Evolutionary conservation across 2,888 invertebrate genomes (phyloP), one percentile per base, ranked within the genome.

Genomic region (Polietes domitor): DNA sequence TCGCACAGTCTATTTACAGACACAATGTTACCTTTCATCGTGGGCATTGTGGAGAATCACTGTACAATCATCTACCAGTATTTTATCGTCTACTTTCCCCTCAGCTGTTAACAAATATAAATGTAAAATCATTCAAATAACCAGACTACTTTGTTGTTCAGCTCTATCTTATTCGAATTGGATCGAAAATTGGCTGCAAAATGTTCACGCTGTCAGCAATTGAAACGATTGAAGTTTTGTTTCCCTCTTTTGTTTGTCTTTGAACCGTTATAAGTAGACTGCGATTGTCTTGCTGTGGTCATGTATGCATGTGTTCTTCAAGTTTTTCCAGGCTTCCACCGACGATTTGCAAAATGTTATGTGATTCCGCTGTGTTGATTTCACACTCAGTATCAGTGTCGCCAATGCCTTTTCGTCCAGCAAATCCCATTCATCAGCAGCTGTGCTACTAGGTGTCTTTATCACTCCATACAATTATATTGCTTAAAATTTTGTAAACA

Each of bases 391-490:
- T 12, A 85, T 82, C 12, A 85, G 85, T 17, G 85, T 83, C 17
- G 86, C 86, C 58, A 85, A 58, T 1, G 85, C 83, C 41, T 85
- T 87, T 47, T 86, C 83, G 72, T 86, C 85, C 21, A 80, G 80
- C 7, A 50, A 37, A 15, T 77, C 74, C 80, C 83, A 83, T 58
- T 79, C 74, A n/a, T n/a, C n/a, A n/a, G n/a, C n/a, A n/a, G n/a
- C n/a, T n/a, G n/a, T n/a, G n/a, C n/a, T n/a, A n/a, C n/a, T n/a
- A n/a, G n/a, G n/a, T n/a, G n/a, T n/a, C n/a, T 1, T 5, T 15
- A n/a, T n/a, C n/a, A n/a, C n/a, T n/a, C n/a, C n/a, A n/a, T n/a
- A n/a, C n/a, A n/a, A n/a, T n/a, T n/a, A n/a, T n/a, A n/a, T n/a
- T n/a, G n/a, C n/a, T n/a, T n/a, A n/a, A n/a, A n/a, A n/a, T n/a